Base-by-base conservation (phyloP, 2,888 invertebrate species). In the Cataglyphis cursor region DNA sequence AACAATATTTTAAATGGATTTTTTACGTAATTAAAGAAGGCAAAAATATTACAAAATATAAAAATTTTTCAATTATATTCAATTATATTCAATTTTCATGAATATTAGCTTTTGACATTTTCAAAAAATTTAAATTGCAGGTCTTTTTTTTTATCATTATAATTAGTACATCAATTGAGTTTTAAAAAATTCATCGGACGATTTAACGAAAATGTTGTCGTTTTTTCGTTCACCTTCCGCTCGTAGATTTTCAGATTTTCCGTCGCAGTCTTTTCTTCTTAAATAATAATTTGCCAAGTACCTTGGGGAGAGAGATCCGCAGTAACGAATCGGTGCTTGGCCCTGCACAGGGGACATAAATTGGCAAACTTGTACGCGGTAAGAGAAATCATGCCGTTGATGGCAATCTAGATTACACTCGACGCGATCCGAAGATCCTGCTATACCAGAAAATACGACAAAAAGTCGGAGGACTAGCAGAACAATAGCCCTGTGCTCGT, bases 301-400 rank as follows among this genome's bases (percentile, higher is more conserved):
- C 12, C 28, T 18, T 15, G 51, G n/a, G 51, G n/a, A 51, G n/a
- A 21, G 54, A 35, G 5, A 57, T 41, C 21, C 35, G 59, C 21
- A 21, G 9, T 12, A 31, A 31, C n/a, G n/a, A n/a, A 76, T 38
- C 31, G 24, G 64, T 41, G 41, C 21, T 48, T 18, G 57, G 51
- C 6, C n/a, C 18, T 18, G 44, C 59, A 59, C 18, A 70, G 31
- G 15, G n/a, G 0, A 9, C 24, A 59, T 61, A 72, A 61, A 31
- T 21, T 57, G 24, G 8, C 10, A 21, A 31, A 31, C 35, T 31
- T 35, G 31, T 28, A 15, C 38, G 21, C n/a, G 41, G 2, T 1
- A 57, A 76, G 54, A 68, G 68, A 68, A 76, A 76, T 76, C 68
- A 48, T 54, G 41, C 41, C 38, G 66, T 54, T 59, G 59, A 70